Percentiles rank a stretch among this genome's conserved stretches.
These are phyloP conservation scores for Cistogaster globosa DNA, from an alignment of 2,888 invertebrate genomes.

Conservation along the genomic window DNA sequence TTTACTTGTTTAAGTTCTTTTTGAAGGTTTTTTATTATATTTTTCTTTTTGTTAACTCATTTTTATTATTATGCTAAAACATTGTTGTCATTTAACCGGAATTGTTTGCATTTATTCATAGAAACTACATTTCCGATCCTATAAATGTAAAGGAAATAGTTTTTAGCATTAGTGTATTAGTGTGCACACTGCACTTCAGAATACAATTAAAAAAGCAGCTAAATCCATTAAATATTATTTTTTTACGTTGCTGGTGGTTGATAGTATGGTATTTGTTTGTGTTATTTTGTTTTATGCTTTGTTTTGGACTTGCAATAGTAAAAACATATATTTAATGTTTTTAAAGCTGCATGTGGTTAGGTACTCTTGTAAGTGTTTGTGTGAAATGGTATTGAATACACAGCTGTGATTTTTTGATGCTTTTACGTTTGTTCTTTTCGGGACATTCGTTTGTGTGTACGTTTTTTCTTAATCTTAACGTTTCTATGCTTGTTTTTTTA, in stretches of 20 bases:
- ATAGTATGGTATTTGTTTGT: background rate
- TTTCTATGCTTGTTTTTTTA: slow-evolving; percentile 16
- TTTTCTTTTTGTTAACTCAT: background rate
- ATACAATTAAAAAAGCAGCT: background rate
- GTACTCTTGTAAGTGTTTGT: background rate
- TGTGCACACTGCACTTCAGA: background rate
- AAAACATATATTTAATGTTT: slow-evolving; percentile 52
- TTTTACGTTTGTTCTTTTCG: background rate
- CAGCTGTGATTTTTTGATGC: slow-evolving; percentile 26
- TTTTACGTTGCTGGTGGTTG: slow-evolving; percentile 35
- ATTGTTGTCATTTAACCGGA: slow-evolving; percentile 19
- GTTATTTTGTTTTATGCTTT: background rate
- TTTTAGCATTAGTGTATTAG: slow-evolving; percentile 35
- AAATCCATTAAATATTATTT: slow-evolving; percentile 53
- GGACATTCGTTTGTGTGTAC: background rate
- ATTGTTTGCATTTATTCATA: slow-evolving; percentile 42
- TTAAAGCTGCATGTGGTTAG: slow-evolving; percentile 13
- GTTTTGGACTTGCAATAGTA: background rate
- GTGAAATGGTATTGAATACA: slow-evolving; percentile 7
- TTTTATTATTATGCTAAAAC: background rate
- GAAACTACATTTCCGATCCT: slow-evolving; percentile 64
- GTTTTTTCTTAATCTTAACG: background rate
- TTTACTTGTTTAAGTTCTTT: too few species aligned
- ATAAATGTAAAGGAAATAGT: slow-evolving; percentile 60
- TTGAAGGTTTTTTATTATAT: too few species aligned